Base-by-base conservation (phyloP, 2,797 vertebrate species). In the Dendrocincla tyrannina region DNA sequence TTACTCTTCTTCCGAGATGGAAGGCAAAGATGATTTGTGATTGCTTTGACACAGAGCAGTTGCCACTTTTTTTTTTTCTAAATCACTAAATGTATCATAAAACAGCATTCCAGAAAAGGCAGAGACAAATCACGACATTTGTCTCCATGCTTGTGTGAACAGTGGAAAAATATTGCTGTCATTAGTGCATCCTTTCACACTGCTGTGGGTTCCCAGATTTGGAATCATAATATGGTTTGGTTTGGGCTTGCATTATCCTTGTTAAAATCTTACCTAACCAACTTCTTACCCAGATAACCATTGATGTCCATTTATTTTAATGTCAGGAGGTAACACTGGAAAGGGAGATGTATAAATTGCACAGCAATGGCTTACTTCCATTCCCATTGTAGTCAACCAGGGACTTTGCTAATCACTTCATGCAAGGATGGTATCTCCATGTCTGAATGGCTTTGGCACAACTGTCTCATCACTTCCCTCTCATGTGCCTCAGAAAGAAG, bases 11-110 rank as follows among this genome's bases (percentile, higher is more conserved):
- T 77, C 49, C 28, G 75, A 70, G 55, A 91, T 41, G 67, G 39
- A 91, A 95, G 73, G 47, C 66, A 79, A 91, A 85, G 85, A 75
- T 91, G n/a, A 68, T 93, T 93, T 93, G 50, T 60, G 63, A 33
- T 75, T 89, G 62, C 46, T 80, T 62, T 1, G 0, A 11, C 75
- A 83, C 30, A 62, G 18, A 17, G 33, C 68, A 68, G 27, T 91
- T 82, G 23, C 8, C 52, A 68, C 24, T 37, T 41, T 67, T 44
- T 35, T n/a, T 64, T 73, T 55, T 49, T 44, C n/a, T 53, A 73
- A 74, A 75, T 89, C 17, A 12, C 92, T 89, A 93, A 74, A 60
- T 75, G n/a, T 92, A 49, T 86, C 76, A 25, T 91, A 90, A 89
- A 92, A 73, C 3, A 16, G 20, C 50, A 13, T 44, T 79, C 44